Conservation (phyloP, 1,140 invertebrate species). For the Pissodes strobi region DNA sequence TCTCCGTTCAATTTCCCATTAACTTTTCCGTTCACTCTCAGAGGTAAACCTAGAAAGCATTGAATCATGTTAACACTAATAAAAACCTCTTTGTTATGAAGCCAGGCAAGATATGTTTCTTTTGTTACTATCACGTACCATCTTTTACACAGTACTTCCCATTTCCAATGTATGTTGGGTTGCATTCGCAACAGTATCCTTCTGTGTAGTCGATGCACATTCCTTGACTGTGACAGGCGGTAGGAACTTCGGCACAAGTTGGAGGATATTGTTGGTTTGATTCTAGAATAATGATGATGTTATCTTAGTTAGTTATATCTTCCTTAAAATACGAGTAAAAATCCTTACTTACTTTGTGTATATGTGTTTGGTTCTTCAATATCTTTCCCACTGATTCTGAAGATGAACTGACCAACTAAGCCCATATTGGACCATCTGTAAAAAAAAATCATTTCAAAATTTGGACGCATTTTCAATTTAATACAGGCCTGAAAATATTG, state of each 20-base stretch:
- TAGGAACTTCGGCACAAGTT: constrained; percentile 62
- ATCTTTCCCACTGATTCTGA: constrained; percentile 72
- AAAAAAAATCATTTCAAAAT: constrained; percentile 22
- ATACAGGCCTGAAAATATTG: background rate
- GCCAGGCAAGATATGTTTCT: too few species aligned
- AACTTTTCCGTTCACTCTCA: constrained; percentile 85
- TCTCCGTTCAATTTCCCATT: constrained; percentile 79
- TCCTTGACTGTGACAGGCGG: constrained; percentile 80
- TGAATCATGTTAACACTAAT: too few species aligned
- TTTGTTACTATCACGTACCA: too few species aligned
- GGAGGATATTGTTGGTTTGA: constrained; percentile 31
- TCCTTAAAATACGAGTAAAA: background rate
- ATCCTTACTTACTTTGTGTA: constrained; percentile 52
- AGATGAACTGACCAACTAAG: constrained; percentile 82
- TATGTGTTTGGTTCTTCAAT: constrained; percentile 70
- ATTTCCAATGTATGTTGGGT: constrained; percentile 83
- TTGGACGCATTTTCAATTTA: too few species aligned
- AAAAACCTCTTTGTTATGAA: too few species aligned
- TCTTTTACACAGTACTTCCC: constrained; percentile 85
- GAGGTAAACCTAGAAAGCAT: constrained; percentile 66
- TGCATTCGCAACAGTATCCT: constrained; percentile 89
- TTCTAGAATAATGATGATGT: too few species aligned
- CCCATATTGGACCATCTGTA: constrained; percentile 84
- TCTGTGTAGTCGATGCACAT: constrained; percentile 78
- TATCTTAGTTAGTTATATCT: background rate